These are phyloP conservation scores for Temnothorax rugatulus DNA, from an alignment of 2,888 invertebrate genomes.

Conservation along the genomic window DNA sequence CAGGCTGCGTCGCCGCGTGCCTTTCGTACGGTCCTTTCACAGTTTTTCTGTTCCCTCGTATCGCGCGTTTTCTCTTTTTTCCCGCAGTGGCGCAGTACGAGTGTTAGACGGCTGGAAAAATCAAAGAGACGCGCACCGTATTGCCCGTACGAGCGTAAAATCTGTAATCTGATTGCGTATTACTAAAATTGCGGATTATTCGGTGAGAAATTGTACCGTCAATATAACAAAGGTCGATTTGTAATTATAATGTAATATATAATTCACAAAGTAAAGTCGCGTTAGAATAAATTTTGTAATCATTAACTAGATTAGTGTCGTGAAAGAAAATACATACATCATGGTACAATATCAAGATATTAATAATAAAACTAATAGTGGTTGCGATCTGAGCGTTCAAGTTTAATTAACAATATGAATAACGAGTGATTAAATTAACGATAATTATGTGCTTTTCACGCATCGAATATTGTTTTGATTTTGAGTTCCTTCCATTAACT, in stretches of 20 bases:
- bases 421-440: neutral
- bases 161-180: neutral
- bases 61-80: neutral
- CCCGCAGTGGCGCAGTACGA: neutral
- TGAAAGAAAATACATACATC: neutral
- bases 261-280: neutral
- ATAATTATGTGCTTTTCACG: neutral
- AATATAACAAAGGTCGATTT: neutral
- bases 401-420: neutral
- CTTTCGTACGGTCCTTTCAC: slow-evolving; percentile 39
- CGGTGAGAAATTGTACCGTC: neutral
- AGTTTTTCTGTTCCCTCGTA: slow-evolving; percentile 26
- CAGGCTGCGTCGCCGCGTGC: neutral
- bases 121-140: slow-evolving; percentile 5
- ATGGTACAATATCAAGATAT: neutral
- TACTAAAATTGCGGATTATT: slow-evolving; percentile 6
- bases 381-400: neutral
- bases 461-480: slow-evolving; percentile 1
- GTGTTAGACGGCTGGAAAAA: slow-evolving; percentile 3
- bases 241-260: neutral
- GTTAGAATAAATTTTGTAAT: neutral
- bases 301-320: neutral
- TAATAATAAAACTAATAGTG: neutral
- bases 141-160: neutral
- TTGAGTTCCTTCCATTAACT: neutral